Conservation (phyloP, 2,888 invertebrate species). For the Tenthredo livida region DNA sequence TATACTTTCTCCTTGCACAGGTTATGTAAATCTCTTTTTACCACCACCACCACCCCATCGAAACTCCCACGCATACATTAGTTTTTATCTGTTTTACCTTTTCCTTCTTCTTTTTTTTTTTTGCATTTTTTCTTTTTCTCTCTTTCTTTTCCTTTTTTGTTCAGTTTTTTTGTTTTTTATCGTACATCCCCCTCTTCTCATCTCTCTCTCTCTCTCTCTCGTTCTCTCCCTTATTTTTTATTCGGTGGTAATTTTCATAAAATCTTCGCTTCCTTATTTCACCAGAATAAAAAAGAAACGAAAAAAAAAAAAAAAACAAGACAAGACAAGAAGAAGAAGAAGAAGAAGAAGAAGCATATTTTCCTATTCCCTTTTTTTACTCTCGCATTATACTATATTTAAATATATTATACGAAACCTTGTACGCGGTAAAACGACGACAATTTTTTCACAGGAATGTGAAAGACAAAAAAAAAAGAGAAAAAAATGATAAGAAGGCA, state of each 20-base stretch:
- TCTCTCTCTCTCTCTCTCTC: neutral
- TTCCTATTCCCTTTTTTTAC: neutral
- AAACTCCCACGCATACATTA: conserved; percentile 73
- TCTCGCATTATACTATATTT: neutral
- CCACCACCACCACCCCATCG: conserved; percentile 57
- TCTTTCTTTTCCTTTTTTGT: neutral
- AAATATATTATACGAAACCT: neutral
- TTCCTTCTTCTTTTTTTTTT: conserved; percentile 58
- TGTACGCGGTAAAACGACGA: neutral
- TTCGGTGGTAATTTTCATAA: conserved; percentile 74
- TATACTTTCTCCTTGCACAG: conserved; percentile 55
- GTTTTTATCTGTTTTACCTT: conserved; percentile 74
- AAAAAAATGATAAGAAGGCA: too few relatives aligned
- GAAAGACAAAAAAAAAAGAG: neutral
- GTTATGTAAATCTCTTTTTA: conserved; percentile 69
- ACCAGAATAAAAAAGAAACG: neutral
- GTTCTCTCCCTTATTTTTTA: conserved; percentile 26
- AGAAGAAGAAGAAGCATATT: neutral
- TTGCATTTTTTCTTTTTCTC: neutral
- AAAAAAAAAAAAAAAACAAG: too few relatives aligned
- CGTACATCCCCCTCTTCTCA: neutral
- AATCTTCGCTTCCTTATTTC: conserved; percentile 60
- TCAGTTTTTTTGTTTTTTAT: neutral
- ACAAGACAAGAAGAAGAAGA: neutral
- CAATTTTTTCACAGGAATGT: neutral